Base-by-base conservation (phyloP, 2,113 vertebrate genomes). In the Prunella fulvescens region DNA sequence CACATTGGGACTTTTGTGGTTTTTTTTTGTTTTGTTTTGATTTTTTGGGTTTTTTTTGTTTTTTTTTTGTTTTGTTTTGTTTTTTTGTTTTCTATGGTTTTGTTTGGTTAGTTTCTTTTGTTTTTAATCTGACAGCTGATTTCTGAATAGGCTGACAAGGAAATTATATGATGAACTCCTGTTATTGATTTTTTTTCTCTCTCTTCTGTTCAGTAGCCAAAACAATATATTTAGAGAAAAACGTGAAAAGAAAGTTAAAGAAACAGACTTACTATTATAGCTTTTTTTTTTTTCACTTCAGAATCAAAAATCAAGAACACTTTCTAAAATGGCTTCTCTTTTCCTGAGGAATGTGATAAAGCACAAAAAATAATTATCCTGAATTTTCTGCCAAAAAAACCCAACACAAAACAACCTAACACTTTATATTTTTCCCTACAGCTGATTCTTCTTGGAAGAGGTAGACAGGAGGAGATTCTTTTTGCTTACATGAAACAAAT, bases 171-270 rank as follows among this genome's bases (percentile, higher is more conserved):
- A 88, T 58, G 19, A 66, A 64, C 37, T 81, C 23, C 33, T 71
- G 12, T 28, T 78, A 78, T 4, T 0, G 0, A 29, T 24, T 51
- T 61, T 47, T 47, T 65, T 29, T 29, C 14, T 29, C 7, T 6
- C 18, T 50, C 26, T 73, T 50, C 42, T 58, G 47, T 86, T 33
- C 76, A n/a, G 14, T 64, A 69, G 37, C 33, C 44, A 62, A 93
- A 88, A 31, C 12, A 71, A 22, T 37, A 37, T 39, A 40, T 51
- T 89, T 86, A 23, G 22, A 81, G 12, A 71, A 90, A 93, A 86
- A 4, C 22, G 70, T 1, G 20, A 57, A 42, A 88, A 71, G 19
- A 77, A 54, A 17, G 86, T 80, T 73, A 31, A 74, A 92, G 14
- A 70, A 66, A n/a, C 6, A 51, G 31, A 26, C 7, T 45, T 74